Conservation (phyloP, 2,113 vertebrate species). For the Meles meles region DNA sequence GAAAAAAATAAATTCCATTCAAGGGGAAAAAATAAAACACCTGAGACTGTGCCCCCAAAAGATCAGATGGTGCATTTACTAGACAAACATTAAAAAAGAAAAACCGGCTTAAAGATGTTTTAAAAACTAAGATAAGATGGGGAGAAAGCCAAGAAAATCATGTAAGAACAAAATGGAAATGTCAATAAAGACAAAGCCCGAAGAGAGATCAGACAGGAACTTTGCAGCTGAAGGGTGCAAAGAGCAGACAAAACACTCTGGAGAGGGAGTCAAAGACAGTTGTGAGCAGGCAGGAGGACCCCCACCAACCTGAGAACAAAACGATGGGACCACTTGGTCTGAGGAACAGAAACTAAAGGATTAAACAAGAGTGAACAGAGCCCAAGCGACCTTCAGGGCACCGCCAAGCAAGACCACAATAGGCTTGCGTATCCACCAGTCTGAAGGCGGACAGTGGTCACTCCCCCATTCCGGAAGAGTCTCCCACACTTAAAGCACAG, state of each 20-base stretch:
- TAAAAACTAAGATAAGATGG: not conserved
- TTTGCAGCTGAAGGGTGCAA: not conserved
- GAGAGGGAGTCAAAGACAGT: not conserved
- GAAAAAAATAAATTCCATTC: no score
- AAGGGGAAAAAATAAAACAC: not conserved
- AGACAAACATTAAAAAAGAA: not conserved
- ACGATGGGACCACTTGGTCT: not conserved
- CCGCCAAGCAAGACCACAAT: accelerated
- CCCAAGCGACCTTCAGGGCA: accelerated
- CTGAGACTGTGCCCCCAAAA: not conserved
- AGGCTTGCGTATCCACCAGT: accelerated
- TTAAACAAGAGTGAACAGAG: not conserved
- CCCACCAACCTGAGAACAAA: no score
- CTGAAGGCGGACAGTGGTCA: not conserved
- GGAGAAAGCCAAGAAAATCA: not conserved
- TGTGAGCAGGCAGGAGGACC: not conserved
- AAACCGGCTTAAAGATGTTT: not conserved
- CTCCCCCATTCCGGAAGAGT: not conserved
- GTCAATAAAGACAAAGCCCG: not conserved
- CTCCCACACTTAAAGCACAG: not conserved
- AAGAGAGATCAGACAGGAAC: not conserved
- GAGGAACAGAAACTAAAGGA: not conserved
- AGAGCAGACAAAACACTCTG: no score
- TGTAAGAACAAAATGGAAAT: not conserved
- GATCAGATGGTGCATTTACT: not conserved